Conservation (phyloP, 2,888 invertebrate genomes). For the Mimachlamys varia region DNA sequence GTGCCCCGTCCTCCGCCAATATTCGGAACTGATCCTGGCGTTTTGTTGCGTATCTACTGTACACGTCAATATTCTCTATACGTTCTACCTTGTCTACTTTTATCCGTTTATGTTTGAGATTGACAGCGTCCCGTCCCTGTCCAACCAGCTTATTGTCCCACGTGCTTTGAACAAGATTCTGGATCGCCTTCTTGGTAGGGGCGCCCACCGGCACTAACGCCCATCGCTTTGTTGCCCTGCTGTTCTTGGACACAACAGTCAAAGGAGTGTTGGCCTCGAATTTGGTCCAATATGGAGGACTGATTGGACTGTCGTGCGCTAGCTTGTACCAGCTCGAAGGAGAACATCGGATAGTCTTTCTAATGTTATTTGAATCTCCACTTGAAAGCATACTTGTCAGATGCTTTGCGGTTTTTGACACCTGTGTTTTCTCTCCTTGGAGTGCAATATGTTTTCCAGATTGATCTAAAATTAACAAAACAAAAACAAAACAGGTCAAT, state of each 20-base stretch:
- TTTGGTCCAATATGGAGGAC: constrained; percentile 44
- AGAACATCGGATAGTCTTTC: not conserved
- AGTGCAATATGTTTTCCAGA: not conserved
- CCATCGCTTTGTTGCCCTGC: not conserved
- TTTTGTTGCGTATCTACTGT: constrained; percentile 44
- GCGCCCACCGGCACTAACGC: constrained; percentile 37
- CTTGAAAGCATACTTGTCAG: not conserved
- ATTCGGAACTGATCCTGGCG: constrained; percentile 46
- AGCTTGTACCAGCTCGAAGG: constrained; percentile 39
- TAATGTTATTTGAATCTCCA: not conserved
- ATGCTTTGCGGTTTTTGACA: not conserved
- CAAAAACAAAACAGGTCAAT: not conserved
- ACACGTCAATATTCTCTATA: constrained; percentile 49
- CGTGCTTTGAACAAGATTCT: constrained; percentile 41
- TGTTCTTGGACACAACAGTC: constrained; percentile 39
- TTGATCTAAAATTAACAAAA: not conserved
- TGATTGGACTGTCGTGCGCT: constrained; percentile 41
- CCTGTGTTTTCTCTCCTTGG: not conserved
- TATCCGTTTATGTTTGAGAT: constrained; percentile 41
- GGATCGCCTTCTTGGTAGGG: constrained; percentile 40
- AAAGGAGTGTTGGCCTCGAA: constrained; percentile 32
- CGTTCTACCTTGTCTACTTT: constrained; percentile 47
- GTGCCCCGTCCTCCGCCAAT: constrained; percentile 41
- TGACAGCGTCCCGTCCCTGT: constrained; percentile 47
- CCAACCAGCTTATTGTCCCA: constrained; percentile 47